Conservation (phyloP, 2,113 vertebrate genomes). For the Cranoglanis bouderius region DNA sequence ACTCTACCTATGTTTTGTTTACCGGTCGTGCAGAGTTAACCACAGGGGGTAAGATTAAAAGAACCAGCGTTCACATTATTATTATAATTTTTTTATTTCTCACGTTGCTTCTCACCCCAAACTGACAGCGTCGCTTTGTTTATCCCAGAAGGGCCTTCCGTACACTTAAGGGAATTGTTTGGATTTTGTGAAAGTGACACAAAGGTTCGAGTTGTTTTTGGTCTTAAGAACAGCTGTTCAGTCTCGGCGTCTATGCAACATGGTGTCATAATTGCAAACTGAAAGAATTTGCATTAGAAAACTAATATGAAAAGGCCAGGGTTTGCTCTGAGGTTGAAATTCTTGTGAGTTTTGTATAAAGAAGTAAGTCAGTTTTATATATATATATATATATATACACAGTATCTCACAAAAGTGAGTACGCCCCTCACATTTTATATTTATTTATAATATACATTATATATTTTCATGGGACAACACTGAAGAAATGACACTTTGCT, state of each 20-base stretch:
- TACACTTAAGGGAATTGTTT: slow-evolving; percentile 59
- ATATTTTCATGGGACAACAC: too few relatives aligned
- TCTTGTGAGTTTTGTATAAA: not conserved
- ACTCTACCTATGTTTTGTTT: slow-evolving; percentile 64
- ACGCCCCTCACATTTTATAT: too few relatives aligned
- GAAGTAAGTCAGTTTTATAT: too few relatives aligned
- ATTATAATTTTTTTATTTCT: slow-evolving; percentile 27
- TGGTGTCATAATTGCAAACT: not conserved
- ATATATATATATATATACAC: too few relatives aligned
- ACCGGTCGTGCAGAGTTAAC: slow-evolving; percentile 61
- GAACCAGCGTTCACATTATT: slow-evolving; percentile 18
- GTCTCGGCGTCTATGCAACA: not conserved
- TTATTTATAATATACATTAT: too few relatives aligned
- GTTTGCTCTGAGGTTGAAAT: not conserved
- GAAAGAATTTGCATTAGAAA: not conserved
- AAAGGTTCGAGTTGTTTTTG: slow-evolving; percentile 12
- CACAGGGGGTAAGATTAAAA: slow-evolving; percentile 69
- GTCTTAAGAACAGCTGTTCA: not conserved
- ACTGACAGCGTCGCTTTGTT: slow-evolving; percentile 63
- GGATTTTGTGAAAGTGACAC: slow-evolving; percentile 19
- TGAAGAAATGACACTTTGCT: too few relatives aligned
- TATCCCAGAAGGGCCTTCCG: slow-evolving; percentile 65
- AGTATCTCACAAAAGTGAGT: too few relatives aligned
- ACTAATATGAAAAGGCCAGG: too few relatives aligned
- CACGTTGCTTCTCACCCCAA: slow-evolving; percentile 41